Evolutionary conservation across 1,140 invertebrate genomes (phyloP), one percentile per base, ranked within the genome.

Genomic region (Arctopsyche grandis): DNA sequence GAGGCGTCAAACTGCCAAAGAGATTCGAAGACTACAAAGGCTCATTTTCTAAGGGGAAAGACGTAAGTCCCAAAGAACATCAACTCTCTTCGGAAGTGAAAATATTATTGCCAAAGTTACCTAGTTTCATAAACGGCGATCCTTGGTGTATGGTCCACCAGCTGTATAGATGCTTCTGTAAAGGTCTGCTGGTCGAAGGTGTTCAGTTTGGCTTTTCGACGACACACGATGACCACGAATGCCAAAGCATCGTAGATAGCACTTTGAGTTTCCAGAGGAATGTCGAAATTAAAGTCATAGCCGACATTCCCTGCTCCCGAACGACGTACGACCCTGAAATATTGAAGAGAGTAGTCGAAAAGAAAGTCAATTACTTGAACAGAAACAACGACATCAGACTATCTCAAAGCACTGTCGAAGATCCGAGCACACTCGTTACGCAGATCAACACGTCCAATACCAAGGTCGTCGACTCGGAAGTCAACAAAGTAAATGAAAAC

Each of bases 11-110:
- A 79, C 12, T 83, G 19, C 87, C 87, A 7, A 85, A 85, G 46
- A 85, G 85, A 80, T 88, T 84, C 75, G 83, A 81, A 21, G 86
- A 87, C 75, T 88, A 84, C 75, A 80, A n/a, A n/a, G n/a, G 84
- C 76, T 19, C 71, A 44, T 69, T 74, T 24, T 56, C 66, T 10
- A 69, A 77, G 38, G 79, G 75, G 12, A 78, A 70, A 77, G 29
- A 71, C 43, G 78, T 80, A 19, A 69, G 10, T 14, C 22, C 16
- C 24, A 26, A 69, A 3, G 26, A 58, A 9, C 1, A 76, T 24
- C 9, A 63, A 43, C 10, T 43, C 3, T 38, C 0, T 19, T 16
- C 52, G 16, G 48, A 76, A 26, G 24, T 52, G 3, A 66, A 14
- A 26, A 29, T 76, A 10, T 38, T 76, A 44, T 43, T 76, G 21